Percentiles rank a stretch among this genome's conserved stretches.
Evolutionary conservation across 2,113 vertebrate genomes (phyloP).

Genomic region (Sylvilagus bachmani): DNA sequence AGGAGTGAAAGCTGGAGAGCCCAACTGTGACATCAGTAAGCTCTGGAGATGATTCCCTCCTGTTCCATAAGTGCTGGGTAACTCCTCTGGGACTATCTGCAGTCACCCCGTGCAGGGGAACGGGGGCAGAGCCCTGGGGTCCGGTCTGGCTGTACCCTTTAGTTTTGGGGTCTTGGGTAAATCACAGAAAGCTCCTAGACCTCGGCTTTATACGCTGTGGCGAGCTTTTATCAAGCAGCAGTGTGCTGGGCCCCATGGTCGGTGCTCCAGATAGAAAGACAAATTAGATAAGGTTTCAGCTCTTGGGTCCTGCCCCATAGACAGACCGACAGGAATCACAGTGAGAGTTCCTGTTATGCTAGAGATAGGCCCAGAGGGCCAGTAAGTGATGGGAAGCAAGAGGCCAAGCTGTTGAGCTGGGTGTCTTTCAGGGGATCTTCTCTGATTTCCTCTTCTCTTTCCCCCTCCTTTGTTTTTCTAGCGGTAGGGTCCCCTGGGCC

Average conservation of each 20-base stretch:
- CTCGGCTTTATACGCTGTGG: background rate
- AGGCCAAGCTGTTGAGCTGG: background rate
- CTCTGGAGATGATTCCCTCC: background rate
- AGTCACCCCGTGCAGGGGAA: background rate
- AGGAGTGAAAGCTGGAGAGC: background rate
- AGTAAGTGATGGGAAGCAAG: background rate
- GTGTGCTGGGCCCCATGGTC: background rate
- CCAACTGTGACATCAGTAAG: background rate
- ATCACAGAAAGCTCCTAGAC: background rate
- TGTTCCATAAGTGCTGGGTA: background rate
- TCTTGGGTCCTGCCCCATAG: background rate
- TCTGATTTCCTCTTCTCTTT: background rate
- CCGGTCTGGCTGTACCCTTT: background rate
- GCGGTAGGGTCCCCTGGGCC: background rate
- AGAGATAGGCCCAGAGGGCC: background rate
- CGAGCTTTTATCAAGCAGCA: background rate
- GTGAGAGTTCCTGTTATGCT: background rate
- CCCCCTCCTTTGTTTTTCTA: background rate
- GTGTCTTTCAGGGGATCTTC: background rate
- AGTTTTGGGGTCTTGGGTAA: background rate
- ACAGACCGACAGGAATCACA: background rate
- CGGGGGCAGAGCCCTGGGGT: background rate
- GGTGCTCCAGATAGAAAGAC: background rate
- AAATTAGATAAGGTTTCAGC: constrained; percentile 9
- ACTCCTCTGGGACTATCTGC: background rate